phyloP scores from a whole-genome alignment of 1,140 invertebrate genomes.

The Colletes gigas region DNA sequence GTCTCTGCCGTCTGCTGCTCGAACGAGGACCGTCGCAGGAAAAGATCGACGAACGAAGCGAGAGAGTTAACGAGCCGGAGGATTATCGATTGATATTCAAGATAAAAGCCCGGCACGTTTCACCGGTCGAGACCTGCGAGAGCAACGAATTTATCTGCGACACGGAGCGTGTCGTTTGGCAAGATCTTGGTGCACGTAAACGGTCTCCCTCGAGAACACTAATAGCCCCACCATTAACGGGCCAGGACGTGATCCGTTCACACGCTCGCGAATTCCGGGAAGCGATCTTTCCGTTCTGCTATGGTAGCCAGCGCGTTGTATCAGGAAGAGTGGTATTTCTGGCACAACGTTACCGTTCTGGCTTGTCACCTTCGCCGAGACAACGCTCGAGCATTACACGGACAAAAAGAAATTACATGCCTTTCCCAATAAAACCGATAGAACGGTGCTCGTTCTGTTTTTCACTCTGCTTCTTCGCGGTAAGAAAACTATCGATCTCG shows the following conservation, averaged over 20 bases:
- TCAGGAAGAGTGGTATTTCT: constrained; percentile 27
- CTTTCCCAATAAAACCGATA: no score
- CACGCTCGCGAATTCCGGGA: constrained; percentile 59
- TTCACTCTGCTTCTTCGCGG: no score
- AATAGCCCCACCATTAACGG: constrained; percentile 62
- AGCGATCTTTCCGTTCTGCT: constrained; percentile 45
- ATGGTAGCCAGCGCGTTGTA: constrained; percentile 10
- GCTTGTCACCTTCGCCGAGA: constrained; percentile 13
- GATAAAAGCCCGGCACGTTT: constrained; percentile 36
- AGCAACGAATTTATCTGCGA: constrained; percentile 55
- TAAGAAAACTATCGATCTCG: no score
- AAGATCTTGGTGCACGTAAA: constrained; percentile 53
- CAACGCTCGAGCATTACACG: not conserved
- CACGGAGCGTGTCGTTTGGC: constrained; percentile 42
- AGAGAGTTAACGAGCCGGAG: constrained; percentile 19
- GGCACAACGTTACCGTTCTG: constrained; percentile 23
- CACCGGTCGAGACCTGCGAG: constrained; percentile 10
- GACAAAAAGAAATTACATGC: not conserved
- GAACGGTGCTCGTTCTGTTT: no score
- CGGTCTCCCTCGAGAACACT: constrained; percentile 51
- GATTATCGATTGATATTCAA: constrained; percentile 50
- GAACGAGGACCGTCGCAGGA: not conserved
- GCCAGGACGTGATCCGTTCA: constrained; percentile 50
- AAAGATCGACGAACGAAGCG: not conserved
- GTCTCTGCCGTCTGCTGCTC: no score